phyloP scores from a whole-genome alignment of 2,797 vertebrate genomes.

The Amphiprion clarkii region DNA sequence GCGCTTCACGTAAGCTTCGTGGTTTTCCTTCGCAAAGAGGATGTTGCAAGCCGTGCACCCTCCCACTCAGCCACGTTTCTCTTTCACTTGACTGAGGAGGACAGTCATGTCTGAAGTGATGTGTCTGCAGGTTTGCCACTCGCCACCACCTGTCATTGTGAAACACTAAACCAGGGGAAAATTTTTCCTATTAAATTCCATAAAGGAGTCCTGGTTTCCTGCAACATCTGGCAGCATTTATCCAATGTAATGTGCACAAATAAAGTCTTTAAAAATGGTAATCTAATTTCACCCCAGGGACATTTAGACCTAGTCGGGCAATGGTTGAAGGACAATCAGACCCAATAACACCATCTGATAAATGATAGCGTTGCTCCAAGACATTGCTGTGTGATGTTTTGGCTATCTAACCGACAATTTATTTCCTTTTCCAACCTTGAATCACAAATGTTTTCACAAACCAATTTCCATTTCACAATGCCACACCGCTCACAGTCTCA shows the following conservation, averaged over 20 bases:
- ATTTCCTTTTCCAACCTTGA: background rate
- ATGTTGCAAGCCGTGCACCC: conserved; percentile 23
- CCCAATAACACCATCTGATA: background rate
- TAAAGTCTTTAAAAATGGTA: background rate
- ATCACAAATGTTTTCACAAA: background rate
- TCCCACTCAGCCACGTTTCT: conserved; percentile 25
- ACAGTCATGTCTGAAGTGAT: conserved; percentile 10
- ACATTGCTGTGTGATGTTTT: background rate
- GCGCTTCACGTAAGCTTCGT: conserved; percentile 14
- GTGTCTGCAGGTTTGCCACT: conserved; percentile 23
- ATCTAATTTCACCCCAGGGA: background rate
- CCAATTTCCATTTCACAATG: background rate
- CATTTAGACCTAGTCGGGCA: background rate
- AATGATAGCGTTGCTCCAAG: background rate
- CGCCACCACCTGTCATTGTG: conserved; percentile 5
- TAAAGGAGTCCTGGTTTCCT: background rate
- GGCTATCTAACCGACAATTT: background rate
- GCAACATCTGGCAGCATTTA: background rate
- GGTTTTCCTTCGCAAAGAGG: conserved; percentile 38
- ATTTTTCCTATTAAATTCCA: background rate
- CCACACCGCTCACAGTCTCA: background rate
- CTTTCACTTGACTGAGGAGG: conserved; percentile 31
- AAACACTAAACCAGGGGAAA: background rate
- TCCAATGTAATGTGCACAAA: background rate
- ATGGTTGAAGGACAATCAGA: conserved; percentile 1